Conservation (phyloP, 1,140 invertebrate genomes). For the Brachionus paranguensis region DNA sequence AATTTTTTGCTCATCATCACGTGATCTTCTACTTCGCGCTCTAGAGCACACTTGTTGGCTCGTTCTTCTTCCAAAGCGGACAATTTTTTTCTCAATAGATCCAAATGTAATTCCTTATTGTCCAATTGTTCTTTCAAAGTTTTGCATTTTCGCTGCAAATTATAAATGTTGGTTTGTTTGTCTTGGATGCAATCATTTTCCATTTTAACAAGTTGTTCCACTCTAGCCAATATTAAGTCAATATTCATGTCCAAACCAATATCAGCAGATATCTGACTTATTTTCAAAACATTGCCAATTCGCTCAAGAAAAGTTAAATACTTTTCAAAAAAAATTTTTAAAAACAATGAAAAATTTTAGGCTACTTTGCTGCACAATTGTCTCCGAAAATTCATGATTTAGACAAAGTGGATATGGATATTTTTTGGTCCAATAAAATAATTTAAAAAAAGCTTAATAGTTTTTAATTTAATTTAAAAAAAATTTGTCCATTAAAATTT, state of each 20-base stretch:
- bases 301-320: conserved; percentile 51
- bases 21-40: conserved; percentile 37
- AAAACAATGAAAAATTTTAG: not conserved
- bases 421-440: too few species aligned
- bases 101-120: conserved; percentile 79
- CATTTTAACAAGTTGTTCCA: conserved; percentile 51
- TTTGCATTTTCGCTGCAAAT: conserved; percentile 51
- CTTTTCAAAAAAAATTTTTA: conserved; percentile 42
- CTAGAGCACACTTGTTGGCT: conserved; percentile 42
- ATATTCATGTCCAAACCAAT: conserved; percentile 52
- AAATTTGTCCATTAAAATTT: too few species aligned
- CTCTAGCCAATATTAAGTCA: conserved; percentile 50
- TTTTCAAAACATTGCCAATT: conserved; percentile 51
- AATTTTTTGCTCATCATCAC: conserved; percentile 37
- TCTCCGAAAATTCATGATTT: too few species aligned
- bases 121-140: conserved; percentile 80
- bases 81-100: conserved; percentile 73
- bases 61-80: conserved; percentile 48
- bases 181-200: conserved; percentile 50
- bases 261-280: conserved; percentile 52
- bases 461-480: too few species aligned
- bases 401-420: too few species aligned
- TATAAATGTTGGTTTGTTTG: conserved; percentile 52
- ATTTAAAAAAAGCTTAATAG: too few species aligned
- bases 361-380: too few species aligned